Evolutionary conservation across 2,888 invertebrate genomes (phyloP).

Genomic region (Erynnis tages): DNA sequence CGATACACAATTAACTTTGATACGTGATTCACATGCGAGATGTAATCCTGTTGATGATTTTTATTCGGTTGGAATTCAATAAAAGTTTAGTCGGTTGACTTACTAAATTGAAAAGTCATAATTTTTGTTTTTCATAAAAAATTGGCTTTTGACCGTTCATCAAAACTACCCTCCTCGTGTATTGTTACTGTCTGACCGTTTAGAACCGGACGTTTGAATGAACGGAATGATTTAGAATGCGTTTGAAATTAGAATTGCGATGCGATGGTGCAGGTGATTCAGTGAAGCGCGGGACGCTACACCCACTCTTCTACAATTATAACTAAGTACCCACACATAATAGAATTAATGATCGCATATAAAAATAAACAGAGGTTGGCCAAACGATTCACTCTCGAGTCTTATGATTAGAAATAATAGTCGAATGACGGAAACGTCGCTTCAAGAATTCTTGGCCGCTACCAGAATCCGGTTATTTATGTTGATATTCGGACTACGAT

Average conservation of each 20-base stretch:
- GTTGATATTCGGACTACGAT: not conserved
- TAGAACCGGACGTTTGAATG: slow-evolving; percentile 45
- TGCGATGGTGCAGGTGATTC: slow-evolving; percentile 42
- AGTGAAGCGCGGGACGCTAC: slow-evolving; percentile 24
- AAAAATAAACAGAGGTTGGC: slow-evolving; percentile 27
- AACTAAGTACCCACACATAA: not conserved
- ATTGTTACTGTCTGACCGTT: too few species aligned
- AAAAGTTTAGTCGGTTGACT: too few species aligned
- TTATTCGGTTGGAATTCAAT: too few species aligned
- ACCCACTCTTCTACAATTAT: slow-evolving; percentile 9
- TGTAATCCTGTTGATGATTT: too few species aligned
- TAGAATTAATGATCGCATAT: slow-evolving; percentile 7
- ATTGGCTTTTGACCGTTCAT: too few species aligned
- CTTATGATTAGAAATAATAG: slow-evolving; percentile 21
- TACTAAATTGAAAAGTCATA: too few species aligned
- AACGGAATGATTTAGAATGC: slow-evolving; percentile 44
- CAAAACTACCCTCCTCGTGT: too few species aligned
- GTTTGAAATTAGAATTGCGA: slow-evolving; percentile 38
- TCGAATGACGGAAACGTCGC: slow-evolving; percentile 22
- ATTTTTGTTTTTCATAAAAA: too few species aligned
- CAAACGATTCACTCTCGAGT: not conserved
- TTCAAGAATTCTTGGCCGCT: slow-evolving; percentile 16
- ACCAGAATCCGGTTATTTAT: slow-evolving; percentile 17
- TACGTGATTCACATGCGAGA: too few species aligned
- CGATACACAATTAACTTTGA: too few species aligned